A percentile compares a stretch with the other conserved stretches of the same genome.
These are phyloP conservation scores for Spodoptera frugiperda DNA, from an alignment of 1,140 invertebrate genomes.

Conservation along the genomic window DNA sequence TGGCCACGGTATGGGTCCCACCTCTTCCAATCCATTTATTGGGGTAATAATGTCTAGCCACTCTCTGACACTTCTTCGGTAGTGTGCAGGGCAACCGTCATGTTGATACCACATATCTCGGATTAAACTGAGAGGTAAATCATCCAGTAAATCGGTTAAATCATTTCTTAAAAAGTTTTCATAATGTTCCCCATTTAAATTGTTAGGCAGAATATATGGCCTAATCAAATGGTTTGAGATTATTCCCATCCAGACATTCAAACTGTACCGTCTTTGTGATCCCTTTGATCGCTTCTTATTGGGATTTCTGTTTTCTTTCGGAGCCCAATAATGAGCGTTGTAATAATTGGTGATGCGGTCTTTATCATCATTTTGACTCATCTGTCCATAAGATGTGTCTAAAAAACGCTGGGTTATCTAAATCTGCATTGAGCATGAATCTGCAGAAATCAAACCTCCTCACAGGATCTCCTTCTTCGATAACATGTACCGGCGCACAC, in stretches of 20 bases:
- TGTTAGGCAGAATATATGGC: slow-evolving; percentile 57
- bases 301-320: slow-evolving; percentile 64
- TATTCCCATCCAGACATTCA: slow-evolving; percentile 65
- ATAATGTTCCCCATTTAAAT: background rate
- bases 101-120: background rate
- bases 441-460: slow-evolving; percentile 53
- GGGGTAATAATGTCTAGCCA: background rate
- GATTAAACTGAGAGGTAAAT: background rate
- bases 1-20: background rate
- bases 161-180: background rate
- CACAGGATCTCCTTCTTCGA: slow-evolving; percentile 54
- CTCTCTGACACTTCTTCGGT: background rate
- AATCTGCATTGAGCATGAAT: slow-evolving; percentile 53
- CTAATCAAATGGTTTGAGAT: slow-evolving; percentile 59
- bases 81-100: background rate
- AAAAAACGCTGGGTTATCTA: slow-evolving; percentile 57
- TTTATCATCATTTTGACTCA: slow-evolving; percentile 67
- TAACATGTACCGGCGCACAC: slow-evolving; percentile 50
- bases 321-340: slow-evolving; percentile 72
- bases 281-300: slow-evolving; percentile 57
- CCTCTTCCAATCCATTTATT: background rate
- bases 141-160: background rate
- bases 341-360: slow-evolving; percentile 70
- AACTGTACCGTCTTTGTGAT: slow-evolving; percentile 66
- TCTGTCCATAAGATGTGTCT: slow-evolving; percentile 68